These are phyloP conservation scores for Bombus picipes DNA, from an alignment of 1,140 invertebrate genomes.

Conservation along the genomic window DNA sequence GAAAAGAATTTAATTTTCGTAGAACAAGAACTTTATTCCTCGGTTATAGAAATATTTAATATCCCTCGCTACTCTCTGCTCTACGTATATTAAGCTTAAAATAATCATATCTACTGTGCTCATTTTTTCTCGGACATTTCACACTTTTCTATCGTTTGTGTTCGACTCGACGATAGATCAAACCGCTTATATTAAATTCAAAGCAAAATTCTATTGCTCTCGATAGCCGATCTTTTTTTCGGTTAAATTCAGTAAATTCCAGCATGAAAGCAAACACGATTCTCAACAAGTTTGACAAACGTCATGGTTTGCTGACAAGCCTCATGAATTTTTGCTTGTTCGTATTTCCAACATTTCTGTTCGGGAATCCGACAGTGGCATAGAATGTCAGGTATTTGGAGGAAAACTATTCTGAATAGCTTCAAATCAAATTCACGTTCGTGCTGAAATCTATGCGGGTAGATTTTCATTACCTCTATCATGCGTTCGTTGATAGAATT, in stretches of 20 bases:
- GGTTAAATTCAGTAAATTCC: background rate
- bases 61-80: background rate
- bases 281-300: slow-evolving; percentile 5
- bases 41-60: background rate
- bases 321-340: slow-evolving; percentile 35
- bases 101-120: too few species aligned
- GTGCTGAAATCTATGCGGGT: slow-evolving; percentile 6
- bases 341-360: slow-evolving; percentile 13
- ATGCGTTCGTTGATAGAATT: background rate
- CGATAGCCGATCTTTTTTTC: background rate
- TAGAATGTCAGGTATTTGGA: slow-evolving; percentile 9
- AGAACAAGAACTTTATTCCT: too few species aligned
- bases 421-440: slow-evolving; percentile 32
- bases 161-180: background rate
- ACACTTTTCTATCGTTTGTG: background rate
- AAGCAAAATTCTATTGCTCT: background rate
- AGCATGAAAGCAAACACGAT: background rate
- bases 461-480: slow-evolving; percentile 20
- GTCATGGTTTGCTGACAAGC: background rate
- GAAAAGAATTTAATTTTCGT: too few species aligned
- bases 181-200: background rate
- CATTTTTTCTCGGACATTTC: background rate
- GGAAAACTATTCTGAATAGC: slow-evolving; percentile 22
- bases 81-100: background rate
- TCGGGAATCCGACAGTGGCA: background rate